Evolutionary conservation across 2,797 vertebrate species (phyloP).

Genomic region (Mycteria americana): DNA sequence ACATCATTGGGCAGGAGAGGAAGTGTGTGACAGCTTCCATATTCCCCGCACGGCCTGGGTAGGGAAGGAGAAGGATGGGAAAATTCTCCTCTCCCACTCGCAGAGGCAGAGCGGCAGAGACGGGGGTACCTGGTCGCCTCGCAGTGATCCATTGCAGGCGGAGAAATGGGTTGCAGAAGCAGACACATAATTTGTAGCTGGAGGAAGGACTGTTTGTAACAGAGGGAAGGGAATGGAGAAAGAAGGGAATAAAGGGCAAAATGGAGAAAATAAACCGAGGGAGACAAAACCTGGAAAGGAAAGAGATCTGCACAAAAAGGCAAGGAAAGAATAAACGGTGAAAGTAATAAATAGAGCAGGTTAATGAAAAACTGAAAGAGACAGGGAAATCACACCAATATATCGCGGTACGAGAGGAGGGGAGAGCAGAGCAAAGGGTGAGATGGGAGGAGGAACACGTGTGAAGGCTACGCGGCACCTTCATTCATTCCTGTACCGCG

Average conservation of each 20-base stretch:
- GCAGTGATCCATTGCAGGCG: accelerated
- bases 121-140: neutral
- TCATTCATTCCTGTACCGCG: neutral
- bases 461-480: neutral
- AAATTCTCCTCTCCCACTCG: neutral
- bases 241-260: neutral
- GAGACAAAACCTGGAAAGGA: neutral
- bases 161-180: neutral
- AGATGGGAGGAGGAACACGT: neutral
- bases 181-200: accelerated
- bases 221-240: neutral
- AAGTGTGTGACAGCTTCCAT: slow-evolving; percentile 49
- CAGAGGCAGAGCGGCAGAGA: neutral
- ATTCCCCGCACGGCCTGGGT: neutral
- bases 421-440: neutral
- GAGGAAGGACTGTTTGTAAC: neutral
- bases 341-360: neutral
- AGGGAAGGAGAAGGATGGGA: neutral
- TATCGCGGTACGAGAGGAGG: accelerated
- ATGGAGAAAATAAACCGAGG: neutral
- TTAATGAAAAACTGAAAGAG: neutral
- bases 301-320: neutral
- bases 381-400: neutral
- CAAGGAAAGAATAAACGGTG: neutral
- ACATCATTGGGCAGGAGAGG: slow-evolving; percentile 46